These are phyloP conservation scores for Psylliodes chrysocephalus DNA, from an alignment of 2,888 invertebrate species.

Conservation along the genomic window DNA sequence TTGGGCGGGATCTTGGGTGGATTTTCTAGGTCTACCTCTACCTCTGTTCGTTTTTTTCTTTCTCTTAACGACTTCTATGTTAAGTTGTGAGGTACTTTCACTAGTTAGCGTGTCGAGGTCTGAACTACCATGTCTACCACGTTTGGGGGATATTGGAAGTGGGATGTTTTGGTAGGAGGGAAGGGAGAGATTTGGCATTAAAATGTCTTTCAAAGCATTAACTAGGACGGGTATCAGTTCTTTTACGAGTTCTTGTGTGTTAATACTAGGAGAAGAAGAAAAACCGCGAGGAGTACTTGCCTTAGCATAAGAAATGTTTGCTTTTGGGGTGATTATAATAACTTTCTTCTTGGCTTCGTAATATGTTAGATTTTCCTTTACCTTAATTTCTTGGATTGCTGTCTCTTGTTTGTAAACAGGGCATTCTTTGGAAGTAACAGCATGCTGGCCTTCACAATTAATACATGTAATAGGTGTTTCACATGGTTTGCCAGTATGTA, in stretches of 20 bases:
- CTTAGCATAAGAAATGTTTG: not conserved
- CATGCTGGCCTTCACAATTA: conserved; percentile 32
- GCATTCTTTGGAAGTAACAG: conserved; percentile 32
- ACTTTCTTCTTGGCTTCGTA: conserved; percentile 10
- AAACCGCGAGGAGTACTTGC: not conserved
- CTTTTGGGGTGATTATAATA: not conserved
- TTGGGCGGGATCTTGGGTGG: no score
- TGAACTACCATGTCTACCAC: not conserved
- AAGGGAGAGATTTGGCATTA: not conserved
- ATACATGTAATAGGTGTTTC: conserved; percentile 19
- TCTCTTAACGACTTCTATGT: not conserved
- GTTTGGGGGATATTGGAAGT: not conserved
- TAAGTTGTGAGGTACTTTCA: not conserved
- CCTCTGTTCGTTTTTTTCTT: no score
- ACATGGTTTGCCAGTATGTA: no score
- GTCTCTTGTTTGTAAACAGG: conserved; percentile 35
- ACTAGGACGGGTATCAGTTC: conserved; percentile 5
- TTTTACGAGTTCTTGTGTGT: not conserved
- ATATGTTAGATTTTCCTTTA: conserved; percentile 5
- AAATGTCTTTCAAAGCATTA: not conserved
- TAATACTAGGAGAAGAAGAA: no score
- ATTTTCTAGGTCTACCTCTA: not conserved
- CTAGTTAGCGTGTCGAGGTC: not conserved
- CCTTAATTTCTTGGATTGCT: no score
- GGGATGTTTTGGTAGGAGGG: no score